phyloP scores from a whole-genome alignment of 30 jellyfish, hydroid and myxozoan genomes.

The Catostylus mosaicus region DNA sequence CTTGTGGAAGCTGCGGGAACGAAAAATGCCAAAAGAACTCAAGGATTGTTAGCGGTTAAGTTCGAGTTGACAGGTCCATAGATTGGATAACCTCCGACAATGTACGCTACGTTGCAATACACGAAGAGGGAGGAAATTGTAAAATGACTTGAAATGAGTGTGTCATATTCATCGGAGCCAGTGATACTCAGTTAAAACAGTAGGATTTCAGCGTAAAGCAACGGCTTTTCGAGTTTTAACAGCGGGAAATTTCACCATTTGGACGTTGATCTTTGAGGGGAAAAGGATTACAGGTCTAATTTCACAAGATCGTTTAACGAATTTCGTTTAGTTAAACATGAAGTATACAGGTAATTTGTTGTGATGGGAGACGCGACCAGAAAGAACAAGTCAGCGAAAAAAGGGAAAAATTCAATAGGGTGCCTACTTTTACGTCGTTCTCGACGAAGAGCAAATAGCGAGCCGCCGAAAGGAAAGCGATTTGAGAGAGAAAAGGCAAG shows the following conservation, averaged over 20 bases:
- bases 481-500: slow-evolving; percentile 41
- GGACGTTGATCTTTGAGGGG: slow-evolving; percentile 83
- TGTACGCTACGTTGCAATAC: slow-evolving; percentile 21
- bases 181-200: slow-evolving; percentile 59
- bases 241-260: slow-evolving; percentile 78
- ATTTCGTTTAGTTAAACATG: slow-evolving; percentile 24
- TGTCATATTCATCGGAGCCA: slow-evolving; percentile 64
- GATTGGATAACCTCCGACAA: slow-evolving; percentile 44
- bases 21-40: slow-evolving; percentile 67
- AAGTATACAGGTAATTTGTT: not conserved
- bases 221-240: slow-evolving; percentile 63
- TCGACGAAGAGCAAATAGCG: slow-evolving; percentile 66
- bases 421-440: slow-evolving; percentile 57
- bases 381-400: slow-evolving; percentile 35
- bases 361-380: slow-evolving; percentile 61
- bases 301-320: slow-evolving; percentile 54
- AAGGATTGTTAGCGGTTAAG: slow-evolving; percentile 61
- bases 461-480: slow-evolving; percentile 72
- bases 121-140: slow-evolving; percentile 18
- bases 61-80: slow-evolving; percentile 70
- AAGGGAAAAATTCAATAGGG: slow-evolving; percentile 41
- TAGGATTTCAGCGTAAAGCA: slow-evolving; percentile 60
- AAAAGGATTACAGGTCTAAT: slow-evolving; percentile 70
- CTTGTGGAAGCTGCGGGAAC: slow-evolving; percentile 71
- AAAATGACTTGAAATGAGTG: slow-evolving; percentile 8